These are phyloP conservation scores for Drosophila pseudoananassae DNA, from an alignment of 1,140 invertebrate genomes.

Conservation along the genomic window DNA sequence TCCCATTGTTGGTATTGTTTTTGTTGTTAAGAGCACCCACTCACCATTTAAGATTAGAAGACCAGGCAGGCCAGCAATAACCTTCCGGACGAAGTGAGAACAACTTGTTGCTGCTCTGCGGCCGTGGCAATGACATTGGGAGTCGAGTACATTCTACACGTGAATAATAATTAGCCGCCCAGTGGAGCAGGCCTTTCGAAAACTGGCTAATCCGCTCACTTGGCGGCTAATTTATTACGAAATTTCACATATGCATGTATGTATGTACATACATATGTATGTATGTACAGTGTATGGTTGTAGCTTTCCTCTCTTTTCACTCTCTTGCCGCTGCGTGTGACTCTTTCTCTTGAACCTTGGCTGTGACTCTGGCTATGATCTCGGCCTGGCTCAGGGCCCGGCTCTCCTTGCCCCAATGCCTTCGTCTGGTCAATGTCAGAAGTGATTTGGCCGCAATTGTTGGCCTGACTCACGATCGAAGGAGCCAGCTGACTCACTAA, in stretches of 20 bases:
- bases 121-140: conserved; percentile 63
- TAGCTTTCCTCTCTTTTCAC: not conserved
- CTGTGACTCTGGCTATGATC: no score
- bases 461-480: conserved; percentile 28
- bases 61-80: conserved; percentile 34
- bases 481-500: not conserved
- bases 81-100: conserved; percentile 42
- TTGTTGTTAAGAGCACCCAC: conserved; percentile 7
- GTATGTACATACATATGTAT: no score
- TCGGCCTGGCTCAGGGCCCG: not conserved
- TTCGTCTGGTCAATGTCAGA: conserved; percentile 49
- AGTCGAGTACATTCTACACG: conserved; percentile 40
- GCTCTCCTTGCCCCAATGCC: conserved; percentile 39
- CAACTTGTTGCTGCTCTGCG: conserved; percentile 4
- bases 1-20: not conserved
- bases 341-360: not conserved
- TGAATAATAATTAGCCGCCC: conserved; percentile 43
- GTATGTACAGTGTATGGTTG: no score
- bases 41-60: conserved; percentile 38
- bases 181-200: conserved; percentile 8
- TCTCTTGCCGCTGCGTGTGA: not conserved
- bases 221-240: conserved; percentile 38
- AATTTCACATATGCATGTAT: conserved; percentile 4
- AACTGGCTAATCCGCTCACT: conserved; percentile 26
- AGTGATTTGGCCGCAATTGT: conserved; percentile 26